Conservation (phyloP, 2,113 vertebrate species). For the Takifugu bimaculatus region DNA sequence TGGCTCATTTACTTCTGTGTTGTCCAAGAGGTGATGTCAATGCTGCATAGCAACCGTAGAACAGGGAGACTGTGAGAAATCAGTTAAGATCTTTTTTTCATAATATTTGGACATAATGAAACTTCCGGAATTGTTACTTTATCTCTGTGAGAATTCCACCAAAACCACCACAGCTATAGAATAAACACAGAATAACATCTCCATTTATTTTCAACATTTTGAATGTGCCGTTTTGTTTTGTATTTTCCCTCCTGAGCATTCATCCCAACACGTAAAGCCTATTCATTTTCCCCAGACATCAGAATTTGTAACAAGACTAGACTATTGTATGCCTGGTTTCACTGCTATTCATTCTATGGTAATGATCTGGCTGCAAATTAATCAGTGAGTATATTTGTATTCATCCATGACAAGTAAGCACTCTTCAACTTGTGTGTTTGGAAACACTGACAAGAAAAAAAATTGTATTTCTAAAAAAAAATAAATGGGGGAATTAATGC, state of each 20-base stretch:
- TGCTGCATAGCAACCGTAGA: conserved; percentile 69
- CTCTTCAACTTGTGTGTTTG: neutral
- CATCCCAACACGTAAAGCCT: neutral
- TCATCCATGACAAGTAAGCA: neutral
- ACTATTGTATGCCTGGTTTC: conserved; percentile 3
- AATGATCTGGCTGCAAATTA: neutral
- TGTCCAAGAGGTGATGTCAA: conserved; percentile 44
- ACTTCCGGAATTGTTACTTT: neutral
- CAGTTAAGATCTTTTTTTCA: neutral
- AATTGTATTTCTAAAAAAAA: too few species aligned
- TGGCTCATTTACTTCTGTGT: conserved; percentile 42
- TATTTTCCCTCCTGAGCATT: conserved; percentile 1
- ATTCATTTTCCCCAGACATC: conserved; percentile 18
- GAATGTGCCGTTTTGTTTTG: neutral
- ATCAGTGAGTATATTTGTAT: neutral
- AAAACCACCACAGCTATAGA: too few species aligned
- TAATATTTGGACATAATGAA: neutral
- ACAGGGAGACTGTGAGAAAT: conserved; percentile 41
- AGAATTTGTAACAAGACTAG: conserved; percentile 6
- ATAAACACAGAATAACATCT: neutral
- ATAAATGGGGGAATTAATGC: too few species aligned
- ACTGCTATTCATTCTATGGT: conserved; percentile 5
- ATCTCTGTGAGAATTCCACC: too few species aligned
- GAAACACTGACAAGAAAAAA: too few species aligned
- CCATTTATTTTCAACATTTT: neutral